Evolutionary conservation across 2,797 vertebrate species (phyloP), one percentile per base, ranked within the genome.

Genomic region (Hydrocynus forskahlii): DNA sequence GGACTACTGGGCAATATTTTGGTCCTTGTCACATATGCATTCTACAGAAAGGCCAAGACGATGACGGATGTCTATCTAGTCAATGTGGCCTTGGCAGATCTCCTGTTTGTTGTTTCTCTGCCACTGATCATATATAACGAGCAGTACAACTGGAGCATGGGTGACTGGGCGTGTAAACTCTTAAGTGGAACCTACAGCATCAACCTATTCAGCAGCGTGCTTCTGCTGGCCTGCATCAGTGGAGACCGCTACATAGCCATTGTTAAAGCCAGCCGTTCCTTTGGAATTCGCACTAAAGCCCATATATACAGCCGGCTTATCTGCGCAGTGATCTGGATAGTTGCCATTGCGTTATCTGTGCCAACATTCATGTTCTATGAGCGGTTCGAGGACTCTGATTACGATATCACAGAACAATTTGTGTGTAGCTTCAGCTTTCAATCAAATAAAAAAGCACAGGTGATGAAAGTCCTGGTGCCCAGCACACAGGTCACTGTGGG

Each of bases 51-150:
- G 87, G 80, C 91, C 71, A 97, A 95, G 87, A 96, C 96, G 0
- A 97, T 98, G 96, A 98, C 97, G 0, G 97, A 99, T 0, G 85
- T 97, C 7, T 98, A 94, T 60, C 96, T 99, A 25, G 81, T 96
- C 75, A 97, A 98, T 17, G 92, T 98, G 92, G 96, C 97, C 0
- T 84, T 97, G 21, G 94, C 95, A 0, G 97, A 99, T 88, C 93
- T 97, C 35, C 83, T 97, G 0, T 97, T 99, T 21, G 94, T 96
- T 16, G 82, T 95, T 0, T 94, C 96, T 0, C 94, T 99, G 21
- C 97, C 97, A 0, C 87, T 95, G 8, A 93, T 94, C 77, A 87
- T 92, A 23, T 94, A 97, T 88, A 97, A 97, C 73, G 96, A 97
- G n/a, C 90, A 90, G 40, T 85, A 92, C 5, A 0, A 69, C 0